Conservation (phyloP, 2,888 invertebrate species). For the Priocnemis perturbator region DNA sequence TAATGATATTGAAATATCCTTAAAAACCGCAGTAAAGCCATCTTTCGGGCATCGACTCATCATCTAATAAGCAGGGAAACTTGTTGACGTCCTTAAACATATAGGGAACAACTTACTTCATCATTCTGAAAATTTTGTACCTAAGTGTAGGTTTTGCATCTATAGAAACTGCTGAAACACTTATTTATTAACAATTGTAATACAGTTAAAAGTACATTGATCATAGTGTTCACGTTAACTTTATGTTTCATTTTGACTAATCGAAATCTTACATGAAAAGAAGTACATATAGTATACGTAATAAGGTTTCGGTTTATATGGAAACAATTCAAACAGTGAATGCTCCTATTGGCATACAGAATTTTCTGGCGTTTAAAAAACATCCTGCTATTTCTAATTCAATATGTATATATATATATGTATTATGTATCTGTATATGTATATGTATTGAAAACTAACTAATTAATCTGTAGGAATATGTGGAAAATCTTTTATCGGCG, state of each 20-base stretch:
- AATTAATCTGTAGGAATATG: too few relatives aligned
- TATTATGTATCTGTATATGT: too few relatives aligned
- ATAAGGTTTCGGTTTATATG: slow-evolving; percentile 20
- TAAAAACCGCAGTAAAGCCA: slow-evolving; percentile 31
- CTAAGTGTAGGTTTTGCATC: slow-evolving; percentile 29
- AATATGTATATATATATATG: too few relatives aligned
- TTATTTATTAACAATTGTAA: slow-evolving; percentile 59
- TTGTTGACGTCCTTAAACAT: slow-evolving; percentile 39
- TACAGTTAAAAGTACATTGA: slow-evolving; percentile 44
- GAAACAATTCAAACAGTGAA: not conserved
- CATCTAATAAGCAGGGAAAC: slow-evolving; percentile 34
- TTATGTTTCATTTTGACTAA: slow-evolving; percentile 42
- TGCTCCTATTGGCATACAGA: not conserved
- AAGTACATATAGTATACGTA: slow-evolving; percentile 24
- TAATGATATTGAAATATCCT: slow-evolving; percentile 49
- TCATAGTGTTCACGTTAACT: slow-evolving; percentile 43
- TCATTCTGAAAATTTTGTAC: slow-evolving; percentile 52
- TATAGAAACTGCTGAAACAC: slow-evolving; percentile 48
- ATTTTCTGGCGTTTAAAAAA: too few relatives aligned
- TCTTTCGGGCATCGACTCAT: slow-evolving; percentile 44
- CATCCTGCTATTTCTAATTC: too few relatives aligned
- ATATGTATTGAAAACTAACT: too few relatives aligned
- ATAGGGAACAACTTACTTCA: slow-evolving; percentile 34
- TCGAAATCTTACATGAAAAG: slow-evolving; percentile 18
- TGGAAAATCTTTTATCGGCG: too few relatives aligned